Conservation (phyloP, 2,113 vertebrate species). For the Eudyptes chrysolophus region DNA sequence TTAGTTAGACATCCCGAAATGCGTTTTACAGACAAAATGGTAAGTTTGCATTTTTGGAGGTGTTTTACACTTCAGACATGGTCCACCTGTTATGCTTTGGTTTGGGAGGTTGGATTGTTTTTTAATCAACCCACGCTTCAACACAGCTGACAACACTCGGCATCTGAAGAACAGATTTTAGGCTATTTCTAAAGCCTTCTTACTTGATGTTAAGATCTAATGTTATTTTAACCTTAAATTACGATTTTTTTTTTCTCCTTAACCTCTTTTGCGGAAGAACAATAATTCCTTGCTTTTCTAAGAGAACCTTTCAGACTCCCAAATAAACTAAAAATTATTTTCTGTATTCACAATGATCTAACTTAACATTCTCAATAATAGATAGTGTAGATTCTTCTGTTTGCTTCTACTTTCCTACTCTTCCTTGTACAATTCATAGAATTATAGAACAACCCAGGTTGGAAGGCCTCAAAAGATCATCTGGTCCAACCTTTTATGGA, state of each 20-base stretch:
- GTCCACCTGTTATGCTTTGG: neutral
- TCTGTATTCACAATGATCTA: neutral
- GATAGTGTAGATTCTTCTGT: neutral
- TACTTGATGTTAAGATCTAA: neutral
- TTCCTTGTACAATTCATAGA: neutral
- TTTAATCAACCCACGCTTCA: neutral
- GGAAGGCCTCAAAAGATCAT: neutral
- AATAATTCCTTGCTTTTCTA: neutral
- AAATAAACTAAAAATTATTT: neutral
- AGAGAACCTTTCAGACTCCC: neutral
- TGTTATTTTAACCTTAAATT: neutral
- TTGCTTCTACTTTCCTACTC: neutral
- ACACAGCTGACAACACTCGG: neutral
- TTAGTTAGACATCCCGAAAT: neutral
- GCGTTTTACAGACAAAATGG: neutral
- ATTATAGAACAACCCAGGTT: neutral
- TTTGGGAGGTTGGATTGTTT: neutral
- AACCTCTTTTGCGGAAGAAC: neutral
- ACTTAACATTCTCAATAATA: neutral
- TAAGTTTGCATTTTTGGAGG: neutral
- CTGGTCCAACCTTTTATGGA: neutral
- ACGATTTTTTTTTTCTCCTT: neutral
- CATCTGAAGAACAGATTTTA: neutral
- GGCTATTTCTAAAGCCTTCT: neutral
- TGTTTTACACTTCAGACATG: neutral